Conservation (phyloP, 2,113 vertebrate species). For the Meleagris gallopavo region DNA sequence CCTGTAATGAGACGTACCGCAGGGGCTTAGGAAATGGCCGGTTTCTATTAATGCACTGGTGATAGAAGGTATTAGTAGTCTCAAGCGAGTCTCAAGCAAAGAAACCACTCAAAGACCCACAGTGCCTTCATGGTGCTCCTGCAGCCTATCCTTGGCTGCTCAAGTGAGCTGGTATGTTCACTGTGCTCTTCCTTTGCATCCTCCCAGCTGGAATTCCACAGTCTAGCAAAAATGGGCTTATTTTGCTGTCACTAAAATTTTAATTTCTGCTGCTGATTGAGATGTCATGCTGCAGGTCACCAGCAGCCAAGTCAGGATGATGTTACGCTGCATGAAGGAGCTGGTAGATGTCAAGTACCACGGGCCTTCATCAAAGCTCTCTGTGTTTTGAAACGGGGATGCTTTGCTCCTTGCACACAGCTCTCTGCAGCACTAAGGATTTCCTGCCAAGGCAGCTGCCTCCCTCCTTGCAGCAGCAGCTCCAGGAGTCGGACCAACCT, state of each 20-base stretch:
- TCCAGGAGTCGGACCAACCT: background rate
- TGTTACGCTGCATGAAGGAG: background rate
- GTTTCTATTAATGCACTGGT: background rate
- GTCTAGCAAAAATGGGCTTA: background rate
- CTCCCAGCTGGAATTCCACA: background rate
- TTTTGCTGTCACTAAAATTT: background rate
- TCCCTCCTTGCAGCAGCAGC: background rate
- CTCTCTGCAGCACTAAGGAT: background rate
- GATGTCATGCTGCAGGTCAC: background rate
- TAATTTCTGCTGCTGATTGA: background rate
- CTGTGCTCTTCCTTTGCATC: background rate
- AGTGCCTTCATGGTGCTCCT: background rate
- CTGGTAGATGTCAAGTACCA: background rate
- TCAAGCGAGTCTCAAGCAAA: background rate
- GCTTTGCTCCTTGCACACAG: background rate
- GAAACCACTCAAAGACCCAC: background rate
- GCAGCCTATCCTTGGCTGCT: background rate
- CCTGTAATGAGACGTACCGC: background rate
- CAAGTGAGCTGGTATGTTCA: background rate
- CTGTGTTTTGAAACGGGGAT: background rate
- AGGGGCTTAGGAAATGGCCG: background rate
- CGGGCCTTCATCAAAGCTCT: background rate
- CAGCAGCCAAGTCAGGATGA: background rate
- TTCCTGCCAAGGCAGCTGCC: background rate
- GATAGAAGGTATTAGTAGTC: background rate